phyloP scores from a whole-genome alignment of 1,140 invertebrate genomes.

The Drosophila mauritiana region DNA sequence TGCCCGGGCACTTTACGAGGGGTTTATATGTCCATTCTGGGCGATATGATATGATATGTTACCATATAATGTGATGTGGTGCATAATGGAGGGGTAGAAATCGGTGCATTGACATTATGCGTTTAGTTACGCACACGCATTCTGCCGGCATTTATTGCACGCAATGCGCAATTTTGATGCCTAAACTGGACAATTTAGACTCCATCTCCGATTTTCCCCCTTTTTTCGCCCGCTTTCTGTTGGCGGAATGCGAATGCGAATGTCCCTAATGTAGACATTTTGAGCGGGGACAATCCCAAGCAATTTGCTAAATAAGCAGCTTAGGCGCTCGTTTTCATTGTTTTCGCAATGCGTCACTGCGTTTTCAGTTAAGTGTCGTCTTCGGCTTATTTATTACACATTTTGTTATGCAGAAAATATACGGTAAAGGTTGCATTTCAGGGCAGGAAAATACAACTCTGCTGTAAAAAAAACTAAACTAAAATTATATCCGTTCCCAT shows the following conservation, averaged over 20 bases:
- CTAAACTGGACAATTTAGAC: slow-evolving; percentile 74
- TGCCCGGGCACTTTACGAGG: neutral
- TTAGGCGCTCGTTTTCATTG: slow-evolving; percentile 20
- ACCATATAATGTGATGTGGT: neutral
- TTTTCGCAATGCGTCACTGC: slow-evolving; percentile 70
- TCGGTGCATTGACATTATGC: slow-evolving; percentile 75
- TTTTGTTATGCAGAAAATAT: neutral
- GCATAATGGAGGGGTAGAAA: slow-evolving; percentile 16
- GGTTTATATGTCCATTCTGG: neutral
- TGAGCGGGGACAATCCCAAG: slow-evolving; percentile 28
- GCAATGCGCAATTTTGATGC: slow-evolving; percentile 69
- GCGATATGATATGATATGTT: slow-evolving; percentile 7
- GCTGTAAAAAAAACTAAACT: no score
- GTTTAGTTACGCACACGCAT: slow-evolving; percentile 81
- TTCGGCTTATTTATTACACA: neutral
- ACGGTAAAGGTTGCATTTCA: neutral
- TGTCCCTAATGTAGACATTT: slow-evolving; percentile 19
- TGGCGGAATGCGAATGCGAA: neutral
- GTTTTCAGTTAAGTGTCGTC: slow-evolving; percentile 30
- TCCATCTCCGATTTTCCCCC: slow-evolving; percentile 1
- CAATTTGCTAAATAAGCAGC: slow-evolving; percentile 72
- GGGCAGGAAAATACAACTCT: no score
- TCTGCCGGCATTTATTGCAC: slow-evolving; percentile 65
- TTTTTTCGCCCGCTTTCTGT: neutral
- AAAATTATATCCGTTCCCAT: neutral